phyloP scores from a whole-genome alignment of 2,888 invertebrate genomes.

The Limnephilus rhombicus region DNA sequence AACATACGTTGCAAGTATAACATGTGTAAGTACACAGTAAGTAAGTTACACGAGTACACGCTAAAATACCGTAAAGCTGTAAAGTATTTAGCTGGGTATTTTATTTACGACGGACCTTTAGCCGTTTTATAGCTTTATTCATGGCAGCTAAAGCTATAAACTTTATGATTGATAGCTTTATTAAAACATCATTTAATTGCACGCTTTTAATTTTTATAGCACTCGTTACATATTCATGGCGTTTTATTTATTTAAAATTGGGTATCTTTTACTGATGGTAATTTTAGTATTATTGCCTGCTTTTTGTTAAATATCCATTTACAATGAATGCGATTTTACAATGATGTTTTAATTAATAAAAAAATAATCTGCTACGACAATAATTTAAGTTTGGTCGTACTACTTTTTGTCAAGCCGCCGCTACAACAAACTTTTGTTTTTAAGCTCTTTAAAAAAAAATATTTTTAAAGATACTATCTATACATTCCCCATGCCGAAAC shows the following conservation, averaged over 20 bases:
- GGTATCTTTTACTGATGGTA: background rate
- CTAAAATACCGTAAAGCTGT: background rate
- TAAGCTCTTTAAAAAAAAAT: too few relatives aligned
- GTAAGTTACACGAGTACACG: background rate
- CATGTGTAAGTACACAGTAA: background rate
- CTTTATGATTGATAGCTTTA: background rate
- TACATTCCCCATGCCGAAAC: too few relatives aligned
- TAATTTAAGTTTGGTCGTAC: too few relatives aligned
- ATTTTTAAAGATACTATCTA: too few relatives aligned
- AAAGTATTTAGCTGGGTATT: background rate
- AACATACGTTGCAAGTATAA: background rate
- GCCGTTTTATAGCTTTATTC: constrained; percentile 8
- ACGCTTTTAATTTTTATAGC: background rate
- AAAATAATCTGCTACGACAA: too few relatives aligned
- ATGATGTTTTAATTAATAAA: too few relatives aligned
- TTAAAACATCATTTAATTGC: constrained; percentile 7
- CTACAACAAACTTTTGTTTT: too few relatives aligned
- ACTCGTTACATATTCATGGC: background rate
- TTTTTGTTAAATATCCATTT: too few relatives aligned
- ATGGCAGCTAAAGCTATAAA: background rate
- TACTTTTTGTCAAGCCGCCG: too few relatives aligned
- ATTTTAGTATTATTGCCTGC: too few relatives aligned
- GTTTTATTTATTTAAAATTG: background rate
- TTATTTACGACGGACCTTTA: background rate
- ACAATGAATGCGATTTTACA: too few relatives aligned